Evolutionary conservation across 2,888 invertebrate genomes (phyloP).

Genomic region (Rhyacophila evoluta): DNA sequence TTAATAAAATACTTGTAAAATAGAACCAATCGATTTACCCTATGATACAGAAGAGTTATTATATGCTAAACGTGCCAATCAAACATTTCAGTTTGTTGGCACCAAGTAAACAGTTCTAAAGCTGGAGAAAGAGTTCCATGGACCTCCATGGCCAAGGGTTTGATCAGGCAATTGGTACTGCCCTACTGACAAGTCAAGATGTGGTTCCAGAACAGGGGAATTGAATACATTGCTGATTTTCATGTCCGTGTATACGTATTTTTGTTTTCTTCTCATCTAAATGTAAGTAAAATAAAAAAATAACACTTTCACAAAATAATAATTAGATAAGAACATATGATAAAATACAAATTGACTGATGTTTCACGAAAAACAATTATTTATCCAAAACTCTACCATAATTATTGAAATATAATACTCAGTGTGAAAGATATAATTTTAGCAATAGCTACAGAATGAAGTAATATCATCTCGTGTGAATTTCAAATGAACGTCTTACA

Average conservation of each 20-base stretch:
- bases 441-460: no score
- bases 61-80: slow-evolving; percentile 12
- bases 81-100: slow-evolving; percentile 16
- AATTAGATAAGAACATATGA: not conserved
- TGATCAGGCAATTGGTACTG: slow-evolving; percentile 14
- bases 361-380: no score
- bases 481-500: no score
- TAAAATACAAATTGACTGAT: not conserved
- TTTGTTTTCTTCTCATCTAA: slow-evolving; percentile 1
- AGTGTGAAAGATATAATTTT: no score
- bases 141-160: slow-evolving; percentile 9
- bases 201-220: slow-evolving; percentile 24
- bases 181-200: slow-evolving; percentile 24
- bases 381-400: no score
- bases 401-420: no score
- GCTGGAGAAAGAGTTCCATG: slow-evolving; percentile 24
- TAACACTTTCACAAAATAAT: slow-evolving; percentile 9
- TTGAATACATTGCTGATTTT: slow-evolving; percentile 20
- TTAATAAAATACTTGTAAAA: not conserved
- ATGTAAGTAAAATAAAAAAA: not conserved
- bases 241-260: not conserved
- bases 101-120: slow-evolving; percentile 14
- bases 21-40: slow-evolving; percentile 6
- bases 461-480: no score
- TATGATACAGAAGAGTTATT: not conserved